Evolutionary conservation across 2,113 vertebrate genomes (phyloP).

Genomic region (Salvelinus fontinalis): DNA sequence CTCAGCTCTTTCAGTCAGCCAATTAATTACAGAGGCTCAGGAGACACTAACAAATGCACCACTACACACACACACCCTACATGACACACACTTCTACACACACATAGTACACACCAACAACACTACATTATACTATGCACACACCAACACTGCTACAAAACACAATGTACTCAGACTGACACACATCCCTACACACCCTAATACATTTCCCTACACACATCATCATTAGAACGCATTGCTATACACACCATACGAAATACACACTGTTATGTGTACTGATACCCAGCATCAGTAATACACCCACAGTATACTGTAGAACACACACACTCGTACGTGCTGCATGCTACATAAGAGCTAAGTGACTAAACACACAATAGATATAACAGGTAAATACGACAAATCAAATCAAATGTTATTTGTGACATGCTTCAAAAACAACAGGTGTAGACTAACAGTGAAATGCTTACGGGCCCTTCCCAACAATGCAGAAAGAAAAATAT

Average conservation of each 20-base stretch:
- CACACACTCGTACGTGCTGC: no score
- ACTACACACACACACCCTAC: neutral
- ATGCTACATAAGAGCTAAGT: no score
- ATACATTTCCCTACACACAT: neutral
- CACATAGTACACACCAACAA: neutral
- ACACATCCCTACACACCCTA: neutral
- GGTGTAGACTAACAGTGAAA: no score
- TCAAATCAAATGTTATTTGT: no score
- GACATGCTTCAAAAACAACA: no score
- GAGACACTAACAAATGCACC: conserved; percentile 43
- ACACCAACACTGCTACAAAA: neutral
- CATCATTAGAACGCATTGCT: neutral
- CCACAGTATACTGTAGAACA: no score
- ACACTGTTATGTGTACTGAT: no score
- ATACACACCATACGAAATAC: neutral
- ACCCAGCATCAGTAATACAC: no score
- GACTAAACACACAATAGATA: no score
- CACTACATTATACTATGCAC: neutral
- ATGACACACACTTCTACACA: conserved; percentile 12
- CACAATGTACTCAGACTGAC: neutral
- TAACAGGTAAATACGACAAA: no score
- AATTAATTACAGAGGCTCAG: conserved; percentile 73
- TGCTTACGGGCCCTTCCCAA: no score
- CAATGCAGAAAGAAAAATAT: no score
- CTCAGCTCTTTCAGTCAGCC: conserved; percentile 72